Conservation (phyloP, 2,113 vertebrate species). For the Penelope pileata region DNA sequence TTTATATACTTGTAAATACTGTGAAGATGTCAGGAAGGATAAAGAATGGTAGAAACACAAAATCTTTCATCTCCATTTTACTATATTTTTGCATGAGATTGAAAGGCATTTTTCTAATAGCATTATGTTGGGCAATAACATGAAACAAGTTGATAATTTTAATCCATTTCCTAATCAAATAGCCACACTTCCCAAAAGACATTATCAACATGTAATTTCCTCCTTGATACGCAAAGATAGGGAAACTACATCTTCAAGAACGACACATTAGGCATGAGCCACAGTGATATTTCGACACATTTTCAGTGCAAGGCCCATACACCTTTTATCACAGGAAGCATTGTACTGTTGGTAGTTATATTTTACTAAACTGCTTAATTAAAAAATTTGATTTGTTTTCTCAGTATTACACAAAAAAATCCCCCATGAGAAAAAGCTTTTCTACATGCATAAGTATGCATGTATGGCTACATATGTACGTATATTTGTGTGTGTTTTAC, state of each 20-base stretch:
- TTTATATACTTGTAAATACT: not conserved
- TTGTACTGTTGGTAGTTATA: not conserved
- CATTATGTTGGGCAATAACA: not conserved
- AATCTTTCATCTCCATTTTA: not conserved
- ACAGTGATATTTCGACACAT: not conserved
- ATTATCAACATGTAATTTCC: not conserved
- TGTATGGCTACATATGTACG: not conserved
- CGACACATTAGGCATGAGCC: not conserved
- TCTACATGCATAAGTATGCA: not conserved
- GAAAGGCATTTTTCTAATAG: not conserved
- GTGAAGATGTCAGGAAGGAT: not conserved
- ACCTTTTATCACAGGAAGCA: not conserved
- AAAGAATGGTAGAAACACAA: not conserved
- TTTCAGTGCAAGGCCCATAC: fast-evolving
- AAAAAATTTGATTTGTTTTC: not conserved
- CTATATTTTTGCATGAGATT: not conserved
- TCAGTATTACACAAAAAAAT: not conserved
- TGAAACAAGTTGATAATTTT: not conserved
- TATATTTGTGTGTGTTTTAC: not conserved
- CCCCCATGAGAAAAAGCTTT: not conserved
- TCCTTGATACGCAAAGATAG: not conserved
- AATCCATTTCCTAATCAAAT: not conserved
- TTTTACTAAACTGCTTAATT: not conserved
- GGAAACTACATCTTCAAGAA: not conserved
- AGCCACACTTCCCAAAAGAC: not conserved